Base-by-base conservation (phyloP, 2,113 vertebrate genomes). In the Dascyllus trimaculatus region DNA sequence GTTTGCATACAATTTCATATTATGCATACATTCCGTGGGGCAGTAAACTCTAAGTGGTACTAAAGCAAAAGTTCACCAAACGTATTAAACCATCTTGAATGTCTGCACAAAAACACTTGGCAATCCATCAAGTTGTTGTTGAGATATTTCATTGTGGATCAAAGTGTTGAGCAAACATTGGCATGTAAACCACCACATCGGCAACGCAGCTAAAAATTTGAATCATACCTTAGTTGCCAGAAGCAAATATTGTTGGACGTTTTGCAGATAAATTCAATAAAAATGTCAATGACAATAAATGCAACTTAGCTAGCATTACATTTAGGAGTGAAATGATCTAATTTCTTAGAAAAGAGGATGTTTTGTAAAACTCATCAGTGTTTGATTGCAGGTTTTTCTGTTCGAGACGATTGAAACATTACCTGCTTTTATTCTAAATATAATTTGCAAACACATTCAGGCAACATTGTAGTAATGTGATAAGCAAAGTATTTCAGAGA, bases 361-460 rank as follows among this genome's bases (percentile, higher is more conserved):
- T 17, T 49, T 46, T 21, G 24, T 71, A 35, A 68, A 56, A 56
- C 25, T n/a, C 25, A 48, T 78, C 10, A 21, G 0, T 53, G 38
- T 77, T 78, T 58, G 65, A 60, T 63, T 45, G 24, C 67, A 35
- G n/a, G 6, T 54, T 80, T 29, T 22, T 21, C 63, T 52, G 65
- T 73, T 77, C 9, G 2, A 77, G n/a, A 72, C 24, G 51, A 24
- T 19, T 57, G 7, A 75, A 71, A 67, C 38, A 25, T 22, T 57
- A 25, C 24, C 8, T 63, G 3, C 35, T 60, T 72, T 65, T 35
- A 15, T 26, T 11, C 1, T 35, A 11, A 54, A 62, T 59, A 51
- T 40, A 63, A 71, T 78, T 60, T 63, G 15, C 52, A 71, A 57
- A 67, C 21, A 75, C 75, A 67, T 66, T 0, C 48, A 71, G 60